Conservation (phyloP, 2,888 invertebrate species). For the Colostygia pectinataria region DNA sequence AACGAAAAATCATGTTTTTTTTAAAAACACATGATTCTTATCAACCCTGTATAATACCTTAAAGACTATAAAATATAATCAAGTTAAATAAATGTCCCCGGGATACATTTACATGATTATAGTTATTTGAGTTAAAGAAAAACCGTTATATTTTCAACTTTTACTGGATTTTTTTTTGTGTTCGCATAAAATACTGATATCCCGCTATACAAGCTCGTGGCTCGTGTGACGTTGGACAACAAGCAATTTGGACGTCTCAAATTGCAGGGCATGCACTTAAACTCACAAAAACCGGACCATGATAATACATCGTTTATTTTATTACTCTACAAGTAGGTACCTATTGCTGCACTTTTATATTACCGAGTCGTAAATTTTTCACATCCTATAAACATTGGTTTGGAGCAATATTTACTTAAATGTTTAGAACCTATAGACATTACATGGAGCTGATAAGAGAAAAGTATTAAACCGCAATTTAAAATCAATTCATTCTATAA, state of each 20-base stretch:
- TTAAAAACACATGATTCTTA: too few species aligned
- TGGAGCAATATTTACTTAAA: too few species aligned
- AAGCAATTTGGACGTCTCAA: conserved; percentile 32
- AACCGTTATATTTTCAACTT: conserved; percentile 4
- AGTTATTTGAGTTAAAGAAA: conserved; percentile 7
- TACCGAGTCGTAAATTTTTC: conserved; percentile 8
- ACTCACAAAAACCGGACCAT: conserved; percentile 34
- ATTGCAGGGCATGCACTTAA: conserved; percentile 34
- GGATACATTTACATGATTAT: conserved; percentile 3
- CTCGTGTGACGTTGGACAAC: conserved; percentile 29
- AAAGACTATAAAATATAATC: too few species aligned
- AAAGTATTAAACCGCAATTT: conserved; percentile 31
- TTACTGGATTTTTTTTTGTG: conserved; percentile 8
- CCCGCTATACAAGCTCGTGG: conserved; percentile 37
- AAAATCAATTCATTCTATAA: conserved; percentile 35
- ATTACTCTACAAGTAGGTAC: conserved; percentile 26
- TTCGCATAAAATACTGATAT: conserved; percentile 26
- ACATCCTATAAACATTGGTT: too few species aligned
- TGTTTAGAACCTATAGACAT: conserved; percentile 1
- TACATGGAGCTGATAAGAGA: background rate
- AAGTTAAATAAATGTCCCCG: too few species aligned
- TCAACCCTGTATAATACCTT: too few species aligned
- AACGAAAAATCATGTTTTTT: too few species aligned
- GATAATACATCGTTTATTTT: conserved; percentile 39
- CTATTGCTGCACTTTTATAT: conserved; percentile 15